phyloP scores from a whole-genome alignment of 1,140 invertebrate genomes.

The Pseudomyrmex pallidus region DNA sequence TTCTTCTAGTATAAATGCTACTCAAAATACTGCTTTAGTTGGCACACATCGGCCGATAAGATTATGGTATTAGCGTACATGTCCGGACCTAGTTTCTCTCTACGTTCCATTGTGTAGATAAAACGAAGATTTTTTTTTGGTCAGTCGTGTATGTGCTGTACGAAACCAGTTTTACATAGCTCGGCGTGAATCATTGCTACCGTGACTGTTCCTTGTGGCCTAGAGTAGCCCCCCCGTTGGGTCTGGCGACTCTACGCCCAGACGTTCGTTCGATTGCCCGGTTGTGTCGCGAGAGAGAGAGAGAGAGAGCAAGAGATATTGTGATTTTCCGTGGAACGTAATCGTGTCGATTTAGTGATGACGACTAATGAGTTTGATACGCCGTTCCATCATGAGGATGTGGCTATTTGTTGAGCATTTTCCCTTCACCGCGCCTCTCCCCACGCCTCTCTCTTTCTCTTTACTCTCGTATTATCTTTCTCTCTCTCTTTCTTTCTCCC shows the following conservation, averaged over 20 bases:
- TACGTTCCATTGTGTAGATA: constrained; percentile 66
- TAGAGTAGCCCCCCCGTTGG: too few relatives aligned
- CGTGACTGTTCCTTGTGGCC: constrained; percentile 48
- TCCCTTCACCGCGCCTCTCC: constrained; percentile 64
- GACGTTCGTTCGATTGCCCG: too few relatives aligned
- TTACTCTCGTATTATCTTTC: constrained; percentile 32
- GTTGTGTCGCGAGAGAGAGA: too few relatives aligned
- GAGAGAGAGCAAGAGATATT: constrained; percentile 31
- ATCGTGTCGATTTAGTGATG: constrained; percentile 74
- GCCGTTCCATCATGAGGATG: constrained; percentile 82
- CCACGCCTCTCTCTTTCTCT: neutral
- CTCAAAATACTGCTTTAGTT: neutral
- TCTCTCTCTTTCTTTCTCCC: constrained; percentile 33
- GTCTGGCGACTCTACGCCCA: constrained; percentile 11
- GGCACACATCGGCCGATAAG: neutral
- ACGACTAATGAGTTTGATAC: constrained; percentile 81
- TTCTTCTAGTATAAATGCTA: neutral
- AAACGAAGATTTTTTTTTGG: constrained; percentile 40
- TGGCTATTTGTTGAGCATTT: constrained; percentile 80
- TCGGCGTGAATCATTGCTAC: constrained; percentile 74
- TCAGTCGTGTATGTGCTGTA: constrained; percentile 17
- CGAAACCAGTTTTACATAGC: constrained; percentile 77
- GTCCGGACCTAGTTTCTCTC: constrained; percentile 58
- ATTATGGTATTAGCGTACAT: neutral
- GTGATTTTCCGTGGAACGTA: constrained; percentile 64